These are phyloP conservation scores for Zosterops borbonicus DNA, from an alignment of 2,113 vertebrate species.

Conservation along the genomic window DNA sequence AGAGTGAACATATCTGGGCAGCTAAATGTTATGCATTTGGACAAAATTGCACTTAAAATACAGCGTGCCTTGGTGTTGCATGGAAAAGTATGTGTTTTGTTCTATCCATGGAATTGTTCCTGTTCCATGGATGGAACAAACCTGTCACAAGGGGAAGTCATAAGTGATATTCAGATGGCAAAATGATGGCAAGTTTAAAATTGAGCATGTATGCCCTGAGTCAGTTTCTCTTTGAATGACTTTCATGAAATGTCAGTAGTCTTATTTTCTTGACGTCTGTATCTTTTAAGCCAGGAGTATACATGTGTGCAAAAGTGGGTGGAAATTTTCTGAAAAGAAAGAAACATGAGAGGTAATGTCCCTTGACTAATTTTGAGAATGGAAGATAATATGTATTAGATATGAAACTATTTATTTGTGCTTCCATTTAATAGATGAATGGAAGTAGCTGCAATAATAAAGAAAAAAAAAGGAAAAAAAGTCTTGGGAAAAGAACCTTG, in stretches of 20 bases:
- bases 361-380: background rate
- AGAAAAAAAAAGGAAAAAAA: background rate
- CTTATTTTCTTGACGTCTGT: background rate
- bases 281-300: background rate
- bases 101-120: background rate
- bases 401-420: background rate
- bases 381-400: background rate
- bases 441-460: background rate
- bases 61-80: background rate
- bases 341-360: background rate
- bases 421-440: background rate
- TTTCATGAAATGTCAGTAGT: background rate
- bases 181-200: background rate
- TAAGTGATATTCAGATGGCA: background rate
- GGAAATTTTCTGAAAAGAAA: background rate
- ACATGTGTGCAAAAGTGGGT: background rate
- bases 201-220: background rate
- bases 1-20: background rate
- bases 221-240: background rate
- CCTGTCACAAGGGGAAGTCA: background rate
- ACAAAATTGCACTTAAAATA: background rate
- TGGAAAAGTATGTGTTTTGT: background rate
- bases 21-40: background rate
- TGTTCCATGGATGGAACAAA: background rate
- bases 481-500: rapidly evolving